These are phyloP conservation scores for Cerastis rubricosa DNA, from an alignment of 2,888 invertebrate species.

Conservation along the genomic window DNA sequence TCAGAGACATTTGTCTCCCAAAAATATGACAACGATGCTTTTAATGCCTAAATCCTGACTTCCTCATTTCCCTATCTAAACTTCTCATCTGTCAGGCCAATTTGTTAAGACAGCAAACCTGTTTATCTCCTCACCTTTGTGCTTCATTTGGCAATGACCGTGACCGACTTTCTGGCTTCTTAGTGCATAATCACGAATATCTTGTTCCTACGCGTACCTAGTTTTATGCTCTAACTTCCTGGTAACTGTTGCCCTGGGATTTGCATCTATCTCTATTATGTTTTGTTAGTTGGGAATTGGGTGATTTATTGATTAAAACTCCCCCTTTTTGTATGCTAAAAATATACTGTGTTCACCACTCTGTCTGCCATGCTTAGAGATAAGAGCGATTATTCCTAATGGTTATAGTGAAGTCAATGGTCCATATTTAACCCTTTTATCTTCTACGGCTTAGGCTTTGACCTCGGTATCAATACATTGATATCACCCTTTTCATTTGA, in stretches of 20 bases:
- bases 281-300: slow-evolving; percentile 2
- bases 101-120: slow-evolving; percentile 32
- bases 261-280: neutral
- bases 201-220: slow-evolving; percentile 17
- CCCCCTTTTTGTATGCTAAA: neutral
- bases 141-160: slow-evolving; percentile 51
- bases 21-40: slow-evolving; percentile 22
- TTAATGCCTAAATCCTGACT: slow-evolving; percentile 24
- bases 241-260: slow-evolving; percentile 11
- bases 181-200: neutral
- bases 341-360: neutral
- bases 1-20: neutral
- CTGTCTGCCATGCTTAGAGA: slow-evolving; percentile 6
- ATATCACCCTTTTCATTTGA: neutral
- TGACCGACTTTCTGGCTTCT: slow-evolving; percentile 42
- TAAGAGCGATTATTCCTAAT: slow-evolving; percentile 14
- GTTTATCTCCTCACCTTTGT: slow-evolving; percentile 38
- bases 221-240: slow-evolving; percentile 37
- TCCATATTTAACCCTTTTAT: slow-evolving; percentile 14
- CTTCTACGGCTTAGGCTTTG: slow-evolving; percentile 7
- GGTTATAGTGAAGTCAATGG: slow-evolving; percentile 12
- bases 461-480: slow-evolving; percentile 8
- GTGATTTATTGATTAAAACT: neutral
- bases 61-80: slow-evolving; percentile 35
- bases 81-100: slow-evolving; percentile 23